Conservation (phyloP, 64 coral and sea anemone genomes). For the Stylophora pistillata region DNA sequence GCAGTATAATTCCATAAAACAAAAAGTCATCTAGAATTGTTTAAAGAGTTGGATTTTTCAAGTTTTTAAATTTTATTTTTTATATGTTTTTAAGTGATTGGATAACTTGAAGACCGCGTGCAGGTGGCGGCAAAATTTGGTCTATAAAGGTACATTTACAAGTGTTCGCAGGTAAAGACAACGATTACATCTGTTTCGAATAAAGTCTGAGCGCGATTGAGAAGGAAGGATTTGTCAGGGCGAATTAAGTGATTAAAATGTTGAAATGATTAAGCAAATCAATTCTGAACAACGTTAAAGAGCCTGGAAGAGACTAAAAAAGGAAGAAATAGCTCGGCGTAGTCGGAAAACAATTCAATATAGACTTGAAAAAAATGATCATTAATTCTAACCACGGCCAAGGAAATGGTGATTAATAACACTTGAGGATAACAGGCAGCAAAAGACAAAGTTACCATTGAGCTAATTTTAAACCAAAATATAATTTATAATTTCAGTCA, state of each 20-base stretch:
- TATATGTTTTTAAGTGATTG: background rate
- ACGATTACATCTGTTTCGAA: background rate
- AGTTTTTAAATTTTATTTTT: background rate
- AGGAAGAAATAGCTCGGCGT: background rate
- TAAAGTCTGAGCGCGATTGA: no score
- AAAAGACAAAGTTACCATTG: background rate
- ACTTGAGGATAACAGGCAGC: background rate
- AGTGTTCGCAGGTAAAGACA: background rate
- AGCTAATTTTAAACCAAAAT: background rate
- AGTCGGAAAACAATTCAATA: background rate
- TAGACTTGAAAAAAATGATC: background rate
- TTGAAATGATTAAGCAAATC: background rate
- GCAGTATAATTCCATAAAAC: background rate
- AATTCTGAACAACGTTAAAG: background rate
- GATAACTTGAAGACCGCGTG: background rate
- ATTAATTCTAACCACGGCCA: background rate
- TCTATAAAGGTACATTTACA: background rate
- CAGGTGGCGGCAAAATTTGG: background rate
- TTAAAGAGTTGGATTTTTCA: no score
- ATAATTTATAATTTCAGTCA: background rate
- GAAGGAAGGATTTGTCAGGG: background rate
- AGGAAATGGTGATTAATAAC: background rate
- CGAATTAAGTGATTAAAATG: background rate
- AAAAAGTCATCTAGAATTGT: background rate
- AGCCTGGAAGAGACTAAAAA: background rate